A percentile compares a stretch with the other conserved stretches of the same genome.
These are phyloP conservation scores for Solea senegalensis DNA, from an alignment of 2,113 vertebrate genomes.

Conservation along the genomic window DNA sequence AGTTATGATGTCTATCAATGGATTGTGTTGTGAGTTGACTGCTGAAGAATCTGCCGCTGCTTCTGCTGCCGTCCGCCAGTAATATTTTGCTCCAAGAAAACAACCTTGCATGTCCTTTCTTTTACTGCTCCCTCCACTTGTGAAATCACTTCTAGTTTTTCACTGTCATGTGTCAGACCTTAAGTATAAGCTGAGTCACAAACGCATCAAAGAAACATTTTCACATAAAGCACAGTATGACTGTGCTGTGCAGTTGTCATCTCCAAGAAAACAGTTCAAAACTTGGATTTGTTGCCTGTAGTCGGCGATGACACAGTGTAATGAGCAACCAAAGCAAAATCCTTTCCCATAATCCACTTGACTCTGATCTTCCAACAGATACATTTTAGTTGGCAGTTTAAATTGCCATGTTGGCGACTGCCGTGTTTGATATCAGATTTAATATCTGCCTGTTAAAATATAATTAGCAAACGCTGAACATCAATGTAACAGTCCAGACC, in stretches of 20 bases:
- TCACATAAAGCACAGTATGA: not conserved
- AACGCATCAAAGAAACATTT: constrained; percentile 20
- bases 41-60: constrained; percentile 7
- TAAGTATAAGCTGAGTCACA: not conserved
- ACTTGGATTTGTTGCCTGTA: not conserved
- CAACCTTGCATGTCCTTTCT: constrained; percentile 24
- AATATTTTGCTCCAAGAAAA: constrained; percentile 54
- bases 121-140: constrained; percentile 38
- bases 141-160: constrained; percentile 23
- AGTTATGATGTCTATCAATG: constrained; percentile 44
- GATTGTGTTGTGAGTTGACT: constrained; percentile 36
- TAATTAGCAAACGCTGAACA: constrained; percentile 22
- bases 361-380: not conserved
- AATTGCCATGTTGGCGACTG: constrained; percentile 11
- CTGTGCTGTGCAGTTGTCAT: not conserved
- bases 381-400: constrained; percentile 7
- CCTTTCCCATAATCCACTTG: not conserved
- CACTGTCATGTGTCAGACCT: not conserved
- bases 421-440: constrained; percentile 32
- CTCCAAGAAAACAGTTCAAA: not conserved
- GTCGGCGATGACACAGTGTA: not conserved
- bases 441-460: constrained; percentile 21
- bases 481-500: not conserved
- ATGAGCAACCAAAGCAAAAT: constrained; percentile 9
- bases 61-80: constrained; percentile 11